Evolutionary conservation across 2,888 invertebrate genomes (phyloP).

Genomic region (Thereva unica): DNA sequence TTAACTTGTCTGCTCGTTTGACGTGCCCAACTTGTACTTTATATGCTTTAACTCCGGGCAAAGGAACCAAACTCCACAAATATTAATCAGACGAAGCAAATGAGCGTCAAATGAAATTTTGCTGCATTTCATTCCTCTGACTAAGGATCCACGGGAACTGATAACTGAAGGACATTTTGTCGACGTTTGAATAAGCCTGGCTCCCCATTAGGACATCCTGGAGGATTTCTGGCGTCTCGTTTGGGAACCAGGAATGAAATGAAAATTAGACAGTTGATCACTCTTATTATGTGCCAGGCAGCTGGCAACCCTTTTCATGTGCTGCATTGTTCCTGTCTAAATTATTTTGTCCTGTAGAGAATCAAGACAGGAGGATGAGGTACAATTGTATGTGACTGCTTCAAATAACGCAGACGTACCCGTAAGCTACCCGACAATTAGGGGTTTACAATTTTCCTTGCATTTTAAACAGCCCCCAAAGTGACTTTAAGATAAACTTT

Average conservation of each 20-base stretch:
- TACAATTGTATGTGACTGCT: slow-evolving; percentile 20
- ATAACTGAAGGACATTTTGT: slow-evolving; percentile 9
- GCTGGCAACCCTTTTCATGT: slow-evolving; percentile 16
- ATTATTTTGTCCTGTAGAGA: slow-evolving; percentile 20
- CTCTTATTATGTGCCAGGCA: not conserved
- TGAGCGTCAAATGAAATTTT: slow-evolving; percentile 29
- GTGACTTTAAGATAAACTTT: slow-evolving; percentile 30
- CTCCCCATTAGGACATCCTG: not conserved
- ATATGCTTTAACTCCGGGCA: slow-evolving; percentile 10
- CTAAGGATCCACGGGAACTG: not conserved
- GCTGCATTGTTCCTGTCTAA: slow-evolving; percentile 18
- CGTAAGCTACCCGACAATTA: slow-evolving; percentile 37
- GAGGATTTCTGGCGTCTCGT: not conserved
- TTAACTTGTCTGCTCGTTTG: slow-evolving; percentile 12
- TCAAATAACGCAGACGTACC: slow-evolving; percentile 36
- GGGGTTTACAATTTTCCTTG: slow-evolving; percentile 23
- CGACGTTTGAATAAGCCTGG: slow-evolving; percentile 8
- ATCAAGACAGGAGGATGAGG: not conserved
- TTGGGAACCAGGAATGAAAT: slow-evolving; percentile 15
- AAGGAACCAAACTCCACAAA: slow-evolving; percentile 11
- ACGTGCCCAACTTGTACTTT: slow-evolving; percentile 11
- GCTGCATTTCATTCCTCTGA: not conserved
- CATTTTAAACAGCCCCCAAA: slow-evolving; percentile 25
- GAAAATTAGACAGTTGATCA: slow-evolving; percentile 34
- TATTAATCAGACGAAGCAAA: slow-evolving; percentile 31